Percentiles rank a stretch among this genome's conserved stretches.
phyloP scores from a whole-genome alignment of 1,140 invertebrate species.

The Pollicipes pollicipes region DNA sequence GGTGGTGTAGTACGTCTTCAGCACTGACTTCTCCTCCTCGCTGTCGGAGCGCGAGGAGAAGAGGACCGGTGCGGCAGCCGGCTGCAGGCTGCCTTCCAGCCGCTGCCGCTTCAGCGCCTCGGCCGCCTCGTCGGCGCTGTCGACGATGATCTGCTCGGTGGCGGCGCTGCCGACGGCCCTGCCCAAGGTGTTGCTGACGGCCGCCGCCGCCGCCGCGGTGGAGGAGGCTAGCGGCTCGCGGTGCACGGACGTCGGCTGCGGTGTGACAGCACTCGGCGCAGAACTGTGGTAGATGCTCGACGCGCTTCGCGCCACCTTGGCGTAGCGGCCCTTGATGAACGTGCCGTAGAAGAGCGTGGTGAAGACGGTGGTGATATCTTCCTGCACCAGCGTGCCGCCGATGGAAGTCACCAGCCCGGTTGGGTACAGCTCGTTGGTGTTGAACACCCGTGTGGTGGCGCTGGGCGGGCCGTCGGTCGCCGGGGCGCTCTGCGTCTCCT shows the following conservation, averaged over 20 bases:
- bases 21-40: constrained; percentile 23
- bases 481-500: too few species aligned
- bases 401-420: constrained; percentile 33
- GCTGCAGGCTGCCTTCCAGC: background rate
- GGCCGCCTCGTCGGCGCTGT: background rate
- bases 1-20: constrained; percentile 69
- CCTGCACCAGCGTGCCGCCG: constrained; percentile 26
- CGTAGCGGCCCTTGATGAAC: constrained; percentile 31
- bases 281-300: constrained; percentile 25
- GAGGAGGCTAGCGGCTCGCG: background rate
- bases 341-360: constrained; percentile 34
- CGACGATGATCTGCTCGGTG: background rate
- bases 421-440: constrained; percentile 26
- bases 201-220: background rate
- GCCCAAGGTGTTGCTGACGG: background rate
- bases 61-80: background rate
- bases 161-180: background rate
- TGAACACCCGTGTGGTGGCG: constrained; percentile 25
- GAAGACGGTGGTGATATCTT: constrained; percentile 31
- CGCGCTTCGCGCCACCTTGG: constrained; percentile 34
- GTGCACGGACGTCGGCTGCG: background rate
- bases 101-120: background rate
- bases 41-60: constrained; percentile 11
- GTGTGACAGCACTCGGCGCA: background rate
- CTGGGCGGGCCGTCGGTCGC: constrained; percentile 12